phyloP scores from a whole-genome alignment of 2,113 vertebrate species.

The Semnornis frantzii region DNA sequence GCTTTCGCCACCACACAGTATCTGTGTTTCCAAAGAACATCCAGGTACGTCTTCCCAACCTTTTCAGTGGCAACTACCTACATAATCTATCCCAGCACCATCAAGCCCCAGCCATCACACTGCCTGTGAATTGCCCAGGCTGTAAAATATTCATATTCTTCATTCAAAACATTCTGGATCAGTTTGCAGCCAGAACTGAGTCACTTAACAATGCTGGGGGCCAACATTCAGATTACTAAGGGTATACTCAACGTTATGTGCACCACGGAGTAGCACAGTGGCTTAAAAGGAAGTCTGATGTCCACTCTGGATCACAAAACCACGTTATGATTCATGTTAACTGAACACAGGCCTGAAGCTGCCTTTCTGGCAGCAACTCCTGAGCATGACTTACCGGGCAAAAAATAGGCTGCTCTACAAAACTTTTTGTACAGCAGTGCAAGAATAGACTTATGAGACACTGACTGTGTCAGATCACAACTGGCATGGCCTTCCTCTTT shows the following conservation, averaged over 20 bases:
- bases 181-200: neutral
- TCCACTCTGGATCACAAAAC: neutral
- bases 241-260: neutral
- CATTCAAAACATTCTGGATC: neutral
- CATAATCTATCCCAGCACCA: neutral
- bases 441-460: neutral
- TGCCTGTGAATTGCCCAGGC: neutral
- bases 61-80: neutral
- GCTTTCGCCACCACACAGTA: neutral
- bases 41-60: accelerated
- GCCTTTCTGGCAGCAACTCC: neutral
- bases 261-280: neutral
- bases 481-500: neutral
- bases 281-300: neutral
- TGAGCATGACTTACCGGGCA: neutral
- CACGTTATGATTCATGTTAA: neutral
- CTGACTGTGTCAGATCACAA: neutral
- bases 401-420: neutral
- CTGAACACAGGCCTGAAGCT: neutral
- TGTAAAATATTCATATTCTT: neutral
- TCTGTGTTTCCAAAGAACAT: neutral
- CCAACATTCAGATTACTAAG: neutral
- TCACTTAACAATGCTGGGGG: neutral
- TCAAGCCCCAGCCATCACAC: neutral
- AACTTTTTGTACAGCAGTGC: neutral